Evolutionary conservation across 2,113 vertebrate genomes (phyloP), one percentile per base, ranked within the genome.

Genomic region (Crotophaga sulcirostris): DNA sequence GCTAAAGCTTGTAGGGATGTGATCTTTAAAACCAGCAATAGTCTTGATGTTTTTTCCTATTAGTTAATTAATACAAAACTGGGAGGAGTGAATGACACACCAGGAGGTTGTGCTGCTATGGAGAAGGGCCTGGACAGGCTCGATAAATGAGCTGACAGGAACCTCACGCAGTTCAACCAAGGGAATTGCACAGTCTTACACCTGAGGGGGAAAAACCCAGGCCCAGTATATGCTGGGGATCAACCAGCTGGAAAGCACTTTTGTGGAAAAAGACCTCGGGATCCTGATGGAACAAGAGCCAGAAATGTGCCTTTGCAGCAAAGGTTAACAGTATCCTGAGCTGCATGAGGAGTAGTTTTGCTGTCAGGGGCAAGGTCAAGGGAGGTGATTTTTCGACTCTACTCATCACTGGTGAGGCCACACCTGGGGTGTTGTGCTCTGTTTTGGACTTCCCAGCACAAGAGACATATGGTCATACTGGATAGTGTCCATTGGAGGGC

Each of bases 201-300:
- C 42, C 15, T 42, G 15, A 16, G 44, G 44, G 16, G 44, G 44
- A 45, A 45, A 15, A 16, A 45, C 44, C 44, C 44, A 45, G 44
- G 44, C 44, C 42, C 42, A 42, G 15, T 42, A 42, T 42, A 42
- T 42, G 42, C 15, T 16, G 44, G 17, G 44, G 16, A 13, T 15
- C 44, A 45, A 45, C 44, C 17, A 17, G 44, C 12, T 45, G 44
- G 44, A 17, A 45, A 45, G 44, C 44, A 45, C 44, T 11, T 62
- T 54, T 66, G 6, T 20, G 59, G n/a, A 34, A 56, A 59, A 29
- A 2, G 6, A 42, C 17, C 2, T 14, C 26, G 31, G 0, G 1
- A 56, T 68, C 42, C 15, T 44, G 21, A 64, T 29, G 19, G 31
- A 90, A 52, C n/a, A 64, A 0, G 9, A 80, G 6, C 9, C 36